Base-by-base conservation (phyloP, 2,888 invertebrate species). In the Eristalis pertinax region DNA sequence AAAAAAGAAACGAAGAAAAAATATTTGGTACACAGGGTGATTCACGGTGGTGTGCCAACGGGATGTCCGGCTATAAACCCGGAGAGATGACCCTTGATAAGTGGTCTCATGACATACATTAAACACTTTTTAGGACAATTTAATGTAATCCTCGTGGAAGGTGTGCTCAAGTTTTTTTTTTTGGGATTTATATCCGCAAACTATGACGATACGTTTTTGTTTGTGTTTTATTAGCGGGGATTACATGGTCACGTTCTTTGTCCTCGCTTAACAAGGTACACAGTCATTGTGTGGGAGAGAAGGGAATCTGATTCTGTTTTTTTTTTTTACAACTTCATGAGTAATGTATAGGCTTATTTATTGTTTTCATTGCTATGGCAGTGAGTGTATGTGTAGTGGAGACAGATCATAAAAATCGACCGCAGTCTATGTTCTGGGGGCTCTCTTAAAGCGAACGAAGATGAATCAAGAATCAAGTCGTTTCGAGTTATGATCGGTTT, bases 11-110 rank as follows among this genome's bases (percentile, higher is more conserved):
- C 41, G 13, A 15, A n/a, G 15, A 38, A 2, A 7, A 8, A n/a
- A n/a, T n/a, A n/a, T n/a, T 32, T 38, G 35, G 4, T 8, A n/a
- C 64, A 72, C 79, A 72, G 79, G 72, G 79, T 72, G 72, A 65
- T 72, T 58, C 58, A 3, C 7, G 43, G 24, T 58, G 60, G 24
- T 58, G 50, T 50, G 50, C 8, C 8, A 1, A 19, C 32, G 19
- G 19, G 19, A 19, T 50, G 50, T 15, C 7, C 19, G 19, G 50
- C 50, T 50, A 50, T 50, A 50, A 50, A 50, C 50, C 50, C 50
- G 1, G 50, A n/a, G 50, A 50, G 50, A 50, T 50, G 50, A 19
- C 50, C 50, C 50, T 19, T 50, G 50, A 50, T 50, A 50, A 50
- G 50, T 50, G 50, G 50, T 50, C 50, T 50, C 50, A 50, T 50